Percentiles rank a stretch among this genome's conserved stretches.
These are phyloP conservation scores for Darevskia nairensis DNA, from an alignment of 2,797 vertebrate genomes.

Conservation along the genomic window DNA sequence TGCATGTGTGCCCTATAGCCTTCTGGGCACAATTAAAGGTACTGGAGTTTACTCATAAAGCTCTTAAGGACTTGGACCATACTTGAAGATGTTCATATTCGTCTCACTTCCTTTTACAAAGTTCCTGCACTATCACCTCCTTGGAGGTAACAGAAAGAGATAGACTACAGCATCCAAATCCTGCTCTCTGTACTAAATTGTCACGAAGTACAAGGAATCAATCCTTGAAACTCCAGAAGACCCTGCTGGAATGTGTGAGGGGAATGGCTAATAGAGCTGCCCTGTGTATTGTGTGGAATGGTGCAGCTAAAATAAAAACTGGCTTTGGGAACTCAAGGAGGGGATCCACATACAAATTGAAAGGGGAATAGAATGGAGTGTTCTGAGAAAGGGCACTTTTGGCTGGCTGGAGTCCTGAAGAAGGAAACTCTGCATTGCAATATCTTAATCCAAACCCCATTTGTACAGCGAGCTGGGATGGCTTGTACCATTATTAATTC, in stretches of 20 bases:
- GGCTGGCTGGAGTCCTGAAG: not conserved
- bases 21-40: constrained; percentile 17
- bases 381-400: not conserved
- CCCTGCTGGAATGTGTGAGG: not conserved
- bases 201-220: not conserved
- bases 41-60: not conserved
- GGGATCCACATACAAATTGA: not conserved
- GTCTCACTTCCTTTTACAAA: not conserved
- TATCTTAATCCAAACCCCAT: no score
- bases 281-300: not conserved
- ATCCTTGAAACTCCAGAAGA: not conserved
- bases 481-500: no score
- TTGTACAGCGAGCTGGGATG: no score
- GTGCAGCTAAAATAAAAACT: not conserved
- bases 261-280: not conserved
- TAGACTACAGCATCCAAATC: not conserved
- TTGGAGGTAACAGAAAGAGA: constrained; percentile 2
- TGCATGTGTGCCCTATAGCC: not conserved
- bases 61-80: not conserved
- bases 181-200: not conserved
- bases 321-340: not conserved
- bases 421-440: not conserved
- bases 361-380: not conserved
- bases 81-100: not conserved
- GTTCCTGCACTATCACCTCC: constrained; percentile 12